Evolutionary conservation across 2,113 vertebrate genomes (phyloP), one percentile per base, ranked within the genome.

Genomic region (Bubo scandiacus): DNA sequence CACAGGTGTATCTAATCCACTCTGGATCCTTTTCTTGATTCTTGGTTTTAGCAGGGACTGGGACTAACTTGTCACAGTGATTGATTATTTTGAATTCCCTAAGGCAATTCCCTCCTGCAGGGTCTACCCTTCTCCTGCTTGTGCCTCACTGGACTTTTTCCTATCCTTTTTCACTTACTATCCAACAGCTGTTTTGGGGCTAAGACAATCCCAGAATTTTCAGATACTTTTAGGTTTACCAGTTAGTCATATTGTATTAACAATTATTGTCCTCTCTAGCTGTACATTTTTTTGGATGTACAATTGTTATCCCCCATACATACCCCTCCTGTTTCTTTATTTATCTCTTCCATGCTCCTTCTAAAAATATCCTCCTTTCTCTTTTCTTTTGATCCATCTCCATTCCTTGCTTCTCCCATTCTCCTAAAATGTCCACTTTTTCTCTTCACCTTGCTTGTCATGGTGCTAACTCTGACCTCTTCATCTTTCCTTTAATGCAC

Each of bases 271-370:
- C 2, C 4, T 84, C 10, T 77, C 19, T 58, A 71, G 21, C 4
- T 55, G 12, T n/a, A 11, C 2, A 11, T 19, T 43, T 51, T 34
- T 12, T 2, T 3, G 0, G 3, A 4, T 1, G 4, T 2, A 59
- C 3, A 12, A 5, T 1, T 58, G 8, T 58, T 79, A 30, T 57
- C 3, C 6, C 9, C 10, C 34, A 11, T 62, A 34, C 3, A 25
- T 66, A 8, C 6, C 32, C 9, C 11, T 67, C 12, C 17, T 59
- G 2, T 38, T 74, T 67, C 3, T 0, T 89, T 78, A 27, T 65
- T 7, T 54, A 15, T 66, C 15, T 55, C 20, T 79, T 68, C 27
- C n/a, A 11, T 49, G 0, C 12, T 40, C 10, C 6, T 52, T 59
- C 21, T 51, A 27, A 77, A 47, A 68, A 36, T 61, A 11, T 12